Percentiles rank a stretch among this genome's conserved stretches.
Evolutionary conservation across 2,888 invertebrate species (phyloP).

Genomic region (Dyspetes luteomarginatus): DNA sequence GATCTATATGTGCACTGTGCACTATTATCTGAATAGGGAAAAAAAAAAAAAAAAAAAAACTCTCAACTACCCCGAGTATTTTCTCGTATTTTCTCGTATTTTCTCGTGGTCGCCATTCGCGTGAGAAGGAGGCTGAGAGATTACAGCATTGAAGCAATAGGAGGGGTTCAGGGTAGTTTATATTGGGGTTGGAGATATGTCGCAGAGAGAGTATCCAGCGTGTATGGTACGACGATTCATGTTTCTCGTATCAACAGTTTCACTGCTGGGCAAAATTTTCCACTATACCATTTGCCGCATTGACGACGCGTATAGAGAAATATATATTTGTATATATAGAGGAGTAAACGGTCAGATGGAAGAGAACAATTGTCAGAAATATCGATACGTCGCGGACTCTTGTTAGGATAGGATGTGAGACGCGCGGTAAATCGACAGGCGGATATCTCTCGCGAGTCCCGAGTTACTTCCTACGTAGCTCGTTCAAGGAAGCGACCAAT

Average conservation of each 20-base stretch:
- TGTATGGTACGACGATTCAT: too few relatives aligned
- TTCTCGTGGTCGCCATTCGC: not conserved
- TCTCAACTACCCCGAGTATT: not conserved
- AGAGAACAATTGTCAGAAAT: slow-evolving; percentile 7
- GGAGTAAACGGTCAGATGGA: not conserved
- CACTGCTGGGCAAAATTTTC: not conserved
- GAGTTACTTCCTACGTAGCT: not conserved
- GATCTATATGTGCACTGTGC: not conserved
- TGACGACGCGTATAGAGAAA: not conserved
- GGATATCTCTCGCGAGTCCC: not conserved
- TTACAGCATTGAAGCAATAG: too few relatives aligned
- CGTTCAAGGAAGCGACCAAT: not conserved
- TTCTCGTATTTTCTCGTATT: slow-evolving; percentile 15
- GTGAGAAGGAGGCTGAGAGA: not conserved
- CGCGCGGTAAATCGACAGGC: not conserved
- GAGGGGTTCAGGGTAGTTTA: too few relatives aligned
- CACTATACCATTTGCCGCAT: slow-evolving; percentile 1
- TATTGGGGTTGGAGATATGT: too few relatives aligned
- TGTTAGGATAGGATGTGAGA: not conserved
- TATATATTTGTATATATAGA: not conserved
- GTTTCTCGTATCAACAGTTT: not conserved
- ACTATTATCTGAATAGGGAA: slow-evolving; percentile 18
- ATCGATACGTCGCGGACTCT: slow-evolving; percentile 4
- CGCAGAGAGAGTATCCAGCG: too few relatives aligned
- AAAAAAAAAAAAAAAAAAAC: not conserved